Conservation (phyloP, 2,113 vertebrate genomes). For the Sula dactylatra region DNA sequence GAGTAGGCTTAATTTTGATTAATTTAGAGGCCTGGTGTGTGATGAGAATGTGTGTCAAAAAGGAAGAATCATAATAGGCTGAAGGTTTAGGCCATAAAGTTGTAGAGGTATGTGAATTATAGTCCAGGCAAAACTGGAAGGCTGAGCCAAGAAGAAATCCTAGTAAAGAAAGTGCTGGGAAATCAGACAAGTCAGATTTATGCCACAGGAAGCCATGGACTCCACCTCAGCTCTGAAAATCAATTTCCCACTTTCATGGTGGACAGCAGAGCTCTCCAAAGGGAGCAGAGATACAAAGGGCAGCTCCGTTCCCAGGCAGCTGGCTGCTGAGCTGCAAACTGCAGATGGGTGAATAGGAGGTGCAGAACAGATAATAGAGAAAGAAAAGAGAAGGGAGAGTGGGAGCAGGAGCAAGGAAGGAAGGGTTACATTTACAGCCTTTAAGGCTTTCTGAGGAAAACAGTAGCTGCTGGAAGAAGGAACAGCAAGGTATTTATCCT, state of each 20-base stretch:
- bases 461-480: neutral
- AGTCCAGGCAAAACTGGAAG: neutral
- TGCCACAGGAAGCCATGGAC: neutral
- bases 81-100: neutral
- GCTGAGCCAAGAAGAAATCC: neutral
- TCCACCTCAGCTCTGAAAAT: conserved; percentile 18
- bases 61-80: neutral
- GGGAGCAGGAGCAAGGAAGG: neutral
- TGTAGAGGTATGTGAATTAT: neutral
- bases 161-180: neutral
- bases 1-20: neutral
- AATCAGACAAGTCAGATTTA: neutral
- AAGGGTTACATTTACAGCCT: neutral
- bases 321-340: neutral
- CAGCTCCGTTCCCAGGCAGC: neutral
- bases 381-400: neutral
- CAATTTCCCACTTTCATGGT: neutral
- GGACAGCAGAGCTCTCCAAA: neutral
- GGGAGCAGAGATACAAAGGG: neutral
- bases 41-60: neutral
- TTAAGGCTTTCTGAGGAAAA: neutral
- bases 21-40: neutral
- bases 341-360: neutral
- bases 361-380: neutral
- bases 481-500: neutral